Percentiles rank a stretch among this genome's conserved stretches.
Conservation (phyloP, 2,113 vertebrate species). For the Sinocyclocheilus anshuiensis region DNA sequence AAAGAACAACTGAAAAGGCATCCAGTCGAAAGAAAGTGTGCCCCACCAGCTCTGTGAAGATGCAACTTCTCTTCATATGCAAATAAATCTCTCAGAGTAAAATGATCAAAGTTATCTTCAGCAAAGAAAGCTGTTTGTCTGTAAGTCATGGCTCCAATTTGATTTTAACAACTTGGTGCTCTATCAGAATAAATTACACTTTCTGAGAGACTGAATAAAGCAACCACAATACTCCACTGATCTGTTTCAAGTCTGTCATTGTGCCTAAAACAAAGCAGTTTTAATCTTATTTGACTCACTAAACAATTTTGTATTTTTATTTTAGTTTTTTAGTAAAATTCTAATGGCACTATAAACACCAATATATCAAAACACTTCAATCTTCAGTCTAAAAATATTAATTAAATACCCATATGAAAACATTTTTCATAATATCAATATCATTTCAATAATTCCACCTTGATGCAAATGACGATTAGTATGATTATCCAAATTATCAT, state of each 20-base stretch:
- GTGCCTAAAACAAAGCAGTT: neutral
- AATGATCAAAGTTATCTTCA: neutral
- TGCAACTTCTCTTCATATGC: neutral
- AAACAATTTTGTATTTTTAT: neutral
- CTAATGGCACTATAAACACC: too few relatives aligned
- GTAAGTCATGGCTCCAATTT: constrained; percentile 10
- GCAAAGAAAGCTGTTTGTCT: constrained; percentile 13
- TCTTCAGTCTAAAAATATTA: neutral
- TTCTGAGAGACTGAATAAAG: neutral
- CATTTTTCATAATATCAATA: neutral
- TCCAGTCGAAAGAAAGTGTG: neutral
- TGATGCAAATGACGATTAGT: too few relatives aligned
- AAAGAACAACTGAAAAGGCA: constrained; percentile 3
- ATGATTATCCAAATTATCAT: neutral
- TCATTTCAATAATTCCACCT: neutral
- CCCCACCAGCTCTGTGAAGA: neutral
- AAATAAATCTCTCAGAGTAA: neutral
- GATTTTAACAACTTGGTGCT: neutral
- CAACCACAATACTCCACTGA: neutral
- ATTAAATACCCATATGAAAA: neutral
- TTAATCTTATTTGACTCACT: neutral
- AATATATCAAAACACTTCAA: neutral
- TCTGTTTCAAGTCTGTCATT: neutral
- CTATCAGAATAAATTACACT: neutral
- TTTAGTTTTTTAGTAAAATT: neutral